Percentiles rank a stretch among this genome's conserved stretches.
Evolutionary conservation across 2,797 vertebrate species (phyloP).

Genomic region (Champsocephalus esox): DNA sequence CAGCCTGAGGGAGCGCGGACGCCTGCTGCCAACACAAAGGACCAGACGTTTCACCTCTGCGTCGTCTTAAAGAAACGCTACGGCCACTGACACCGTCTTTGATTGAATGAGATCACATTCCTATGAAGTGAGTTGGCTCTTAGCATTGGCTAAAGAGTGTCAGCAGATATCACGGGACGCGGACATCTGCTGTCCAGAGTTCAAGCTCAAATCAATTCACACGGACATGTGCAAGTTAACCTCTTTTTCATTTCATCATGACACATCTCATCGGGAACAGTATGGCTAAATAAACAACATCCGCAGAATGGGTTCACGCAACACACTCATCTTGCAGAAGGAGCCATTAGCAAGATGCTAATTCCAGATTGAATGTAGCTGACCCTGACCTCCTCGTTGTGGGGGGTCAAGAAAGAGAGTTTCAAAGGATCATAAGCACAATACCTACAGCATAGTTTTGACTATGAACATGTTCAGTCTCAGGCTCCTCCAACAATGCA

Average conservation of each 20-base stretch:
- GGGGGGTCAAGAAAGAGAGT: background rate
- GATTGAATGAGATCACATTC: conserved; percentile 5
- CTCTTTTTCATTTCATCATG: conserved; percentile 8
- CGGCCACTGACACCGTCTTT: background rate
- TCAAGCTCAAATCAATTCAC: conserved; percentile 8
- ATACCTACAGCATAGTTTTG: no score
- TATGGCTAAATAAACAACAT: background rate
- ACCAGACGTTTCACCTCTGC: conserved; percentile 58
- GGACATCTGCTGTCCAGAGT: conserved; percentile 20
- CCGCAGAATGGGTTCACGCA: background rate
- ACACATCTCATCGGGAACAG: conserved; percentile 10
- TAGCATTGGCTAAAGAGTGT: background rate
- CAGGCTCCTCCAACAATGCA: no score
- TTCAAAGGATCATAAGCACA: background rate
- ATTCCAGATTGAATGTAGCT: background rate
- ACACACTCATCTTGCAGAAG: background rate
- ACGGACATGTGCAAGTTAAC: conserved; percentile 8
- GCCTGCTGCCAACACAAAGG: conserved; percentile 75
- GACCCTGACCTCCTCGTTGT: background rate
- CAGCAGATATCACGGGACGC: background rate
- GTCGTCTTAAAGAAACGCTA: conserved; percentile 32
- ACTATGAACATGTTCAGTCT: no score
- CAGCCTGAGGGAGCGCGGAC: conserved; percentile 38
- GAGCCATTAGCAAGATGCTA: background rate
- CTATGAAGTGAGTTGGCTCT: conserved; percentile 1